These are phyloP conservation scores for Pecten maximus DNA, from an alignment of 2,888 invertebrate genomes.

Conservation along the genomic window DNA sequence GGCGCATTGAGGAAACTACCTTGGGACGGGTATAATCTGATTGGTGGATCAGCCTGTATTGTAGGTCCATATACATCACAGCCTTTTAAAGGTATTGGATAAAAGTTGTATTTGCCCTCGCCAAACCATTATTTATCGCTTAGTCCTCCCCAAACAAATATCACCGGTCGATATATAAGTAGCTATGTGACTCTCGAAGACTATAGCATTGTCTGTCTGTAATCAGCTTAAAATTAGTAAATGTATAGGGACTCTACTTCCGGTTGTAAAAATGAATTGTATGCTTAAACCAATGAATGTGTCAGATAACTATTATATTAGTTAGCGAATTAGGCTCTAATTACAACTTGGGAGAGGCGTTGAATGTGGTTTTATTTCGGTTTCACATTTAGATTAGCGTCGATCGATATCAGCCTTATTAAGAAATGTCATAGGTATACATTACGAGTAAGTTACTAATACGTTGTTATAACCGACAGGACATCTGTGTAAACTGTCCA, in stretches of 20 bases:
- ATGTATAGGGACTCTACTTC: background rate
- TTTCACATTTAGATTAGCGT: background rate
- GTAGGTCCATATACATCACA: slow-evolving; percentile 30
- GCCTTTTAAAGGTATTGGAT: slow-evolving; percentile 25
- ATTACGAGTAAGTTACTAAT: too few species aligned
- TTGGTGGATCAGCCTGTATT: background rate
- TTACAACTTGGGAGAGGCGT: background rate
- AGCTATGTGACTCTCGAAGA: background rate
- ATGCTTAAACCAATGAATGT: background rate
- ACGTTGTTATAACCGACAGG: too few species aligned
- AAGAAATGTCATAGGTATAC: too few species aligned
- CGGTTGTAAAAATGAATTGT: background rate
- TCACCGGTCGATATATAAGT: background rate
- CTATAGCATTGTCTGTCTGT: background rate
- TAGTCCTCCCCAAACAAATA: background rate
- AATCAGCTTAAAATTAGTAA: background rate
- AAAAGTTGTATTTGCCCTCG: background rate
- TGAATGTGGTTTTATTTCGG: background rate
- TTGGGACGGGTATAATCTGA: background rate
- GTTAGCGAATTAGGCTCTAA: background rate
- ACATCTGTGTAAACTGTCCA: too few species aligned
- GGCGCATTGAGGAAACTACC: slow-evolving; percentile 7
- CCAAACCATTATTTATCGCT: slow-evolving; percentile 10
- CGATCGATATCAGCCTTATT: background rate
- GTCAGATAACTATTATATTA: background rate